A percentile compares a stretch with the other conserved stretches of the same genome.
Evolutionary conservation across 2,113 vertebrate genomes (phyloP).

Genomic region (Cacatua alba): DNA sequence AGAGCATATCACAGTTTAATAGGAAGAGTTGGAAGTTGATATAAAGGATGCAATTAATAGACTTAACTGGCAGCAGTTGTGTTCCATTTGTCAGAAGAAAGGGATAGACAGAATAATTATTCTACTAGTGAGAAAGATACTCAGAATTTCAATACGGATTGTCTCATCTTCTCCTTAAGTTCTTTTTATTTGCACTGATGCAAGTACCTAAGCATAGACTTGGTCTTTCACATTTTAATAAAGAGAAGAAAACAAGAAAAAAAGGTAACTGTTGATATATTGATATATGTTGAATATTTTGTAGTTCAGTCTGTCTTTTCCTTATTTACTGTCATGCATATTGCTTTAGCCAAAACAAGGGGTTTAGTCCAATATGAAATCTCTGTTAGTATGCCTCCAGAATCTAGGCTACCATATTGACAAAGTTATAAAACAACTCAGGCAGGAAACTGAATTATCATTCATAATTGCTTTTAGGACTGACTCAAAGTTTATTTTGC

Average conservation of each 20-base stretch:
- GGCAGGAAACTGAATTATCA: neutral
- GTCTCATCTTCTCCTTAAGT: neutral
- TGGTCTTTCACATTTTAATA: neutral
- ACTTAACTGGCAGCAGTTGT: constrained; percentile 17
- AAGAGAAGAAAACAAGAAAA: neutral
- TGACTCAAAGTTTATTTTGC: neutral
- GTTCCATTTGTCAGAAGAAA: constrained; percentile 20
- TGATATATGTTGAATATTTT: neutral
- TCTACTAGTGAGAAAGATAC: neutral
- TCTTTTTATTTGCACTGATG: neutral
- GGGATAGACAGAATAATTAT: neutral
- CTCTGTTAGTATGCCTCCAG: neutral
- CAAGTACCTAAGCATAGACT: neutral
- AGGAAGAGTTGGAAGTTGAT: neutral
- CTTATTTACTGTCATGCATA: neutral
- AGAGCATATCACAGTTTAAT: constrained; percentile 12
- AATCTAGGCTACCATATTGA: neutral
- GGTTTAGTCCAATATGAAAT: neutral
- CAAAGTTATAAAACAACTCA: neutral
- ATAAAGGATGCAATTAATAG: constrained; percentile 39
- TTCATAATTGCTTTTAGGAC: neutral
- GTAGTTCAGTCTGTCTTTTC: neutral
- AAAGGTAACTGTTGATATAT: neutral
- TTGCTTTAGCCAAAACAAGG: neutral
- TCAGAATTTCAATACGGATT: neutral